These are phyloP conservation scores for Nasonovia ribisnigri DNA, from an alignment of 2,888 invertebrate species.

Conservation along the genomic window DNA sequence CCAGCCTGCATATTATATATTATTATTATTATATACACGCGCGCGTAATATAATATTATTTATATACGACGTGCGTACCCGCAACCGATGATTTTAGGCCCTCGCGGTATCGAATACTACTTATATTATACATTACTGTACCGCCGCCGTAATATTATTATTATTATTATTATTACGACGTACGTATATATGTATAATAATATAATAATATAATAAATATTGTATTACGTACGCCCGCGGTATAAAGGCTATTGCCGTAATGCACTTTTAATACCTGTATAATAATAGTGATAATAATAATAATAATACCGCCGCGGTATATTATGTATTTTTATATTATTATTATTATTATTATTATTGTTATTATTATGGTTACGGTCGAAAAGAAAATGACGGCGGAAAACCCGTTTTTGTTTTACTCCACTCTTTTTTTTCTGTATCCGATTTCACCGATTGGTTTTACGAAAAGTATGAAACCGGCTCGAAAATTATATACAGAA, in stretches of 20 bases:
- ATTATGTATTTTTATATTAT: background rate
- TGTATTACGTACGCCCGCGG: slow-evolving; percentile 9
- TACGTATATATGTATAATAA: background rate
- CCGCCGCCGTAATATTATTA: background rate
- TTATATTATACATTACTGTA: background rate
- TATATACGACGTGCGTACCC: background rate
- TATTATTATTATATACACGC: slow-evolving; percentile 6
- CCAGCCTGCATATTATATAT: background rate
- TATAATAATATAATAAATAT: slow-evolving; percentile 7
- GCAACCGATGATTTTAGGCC: slow-evolving; percentile 5
- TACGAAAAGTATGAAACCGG: background rate
- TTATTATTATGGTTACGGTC: background rate
- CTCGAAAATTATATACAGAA: background rate
- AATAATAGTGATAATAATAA: background rate
- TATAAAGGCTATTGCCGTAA: slow-evolving; percentile 8
- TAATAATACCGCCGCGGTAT: background rate
- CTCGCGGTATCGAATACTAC: background rate
- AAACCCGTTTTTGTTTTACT: background rate
- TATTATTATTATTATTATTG: background rate
- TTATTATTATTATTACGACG: background rate
- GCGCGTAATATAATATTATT: background rate
- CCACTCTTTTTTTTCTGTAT: background rate
- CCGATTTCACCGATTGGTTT: background rate
- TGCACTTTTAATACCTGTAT: background rate
- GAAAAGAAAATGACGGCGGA: background rate